These are phyloP conservation scores for Microctonus hyperodae DNA, from an alignment of 2,888 invertebrate species.

Conservation along the genomic window DNA sequence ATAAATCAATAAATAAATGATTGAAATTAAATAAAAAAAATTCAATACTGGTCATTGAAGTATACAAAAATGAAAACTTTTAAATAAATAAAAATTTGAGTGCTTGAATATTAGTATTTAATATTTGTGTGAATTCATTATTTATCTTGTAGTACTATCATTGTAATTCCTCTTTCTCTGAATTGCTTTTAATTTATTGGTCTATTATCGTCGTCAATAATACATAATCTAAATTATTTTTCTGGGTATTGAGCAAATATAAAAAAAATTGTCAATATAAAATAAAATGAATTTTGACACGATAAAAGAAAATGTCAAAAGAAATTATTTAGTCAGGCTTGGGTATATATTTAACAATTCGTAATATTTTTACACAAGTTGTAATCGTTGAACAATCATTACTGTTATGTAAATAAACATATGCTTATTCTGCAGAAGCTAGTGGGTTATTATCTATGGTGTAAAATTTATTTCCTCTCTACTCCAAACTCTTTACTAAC, in stretches of 20 bases:
- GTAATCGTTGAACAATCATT: conserved; percentile 41
- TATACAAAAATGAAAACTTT: neutral
- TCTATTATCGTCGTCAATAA: neutral
- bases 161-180: neutral
- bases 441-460: conserved; percentile 47
- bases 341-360: neutral
- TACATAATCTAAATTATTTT: neutral
- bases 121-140: conserved; percentile 5
- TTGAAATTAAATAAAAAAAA: too few relatives aligned
- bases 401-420: conserved; percentile 61
- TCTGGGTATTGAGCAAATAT: neutral
- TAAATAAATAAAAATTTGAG: conserved; percentile 10
- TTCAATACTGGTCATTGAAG: neutral
- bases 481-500: conserved; percentile 32
- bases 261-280: neutral
- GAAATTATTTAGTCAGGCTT: neutral
- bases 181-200: conserved; percentile 11
- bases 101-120: conserved; percentile 3
- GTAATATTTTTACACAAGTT: conserved; percentile 18
- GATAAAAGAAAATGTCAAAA: neutral
- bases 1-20: too few relatives aligned
- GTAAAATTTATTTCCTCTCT: conserved; percentile 49
- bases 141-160: neutral
- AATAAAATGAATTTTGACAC: neutral
- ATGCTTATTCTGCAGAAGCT: conserved; percentile 58